Evolutionary conservation across 2,888 invertebrate species (phyloP), one percentile per base, ranked within the genome.

Genomic region (Venusia cambrica): DNA sequence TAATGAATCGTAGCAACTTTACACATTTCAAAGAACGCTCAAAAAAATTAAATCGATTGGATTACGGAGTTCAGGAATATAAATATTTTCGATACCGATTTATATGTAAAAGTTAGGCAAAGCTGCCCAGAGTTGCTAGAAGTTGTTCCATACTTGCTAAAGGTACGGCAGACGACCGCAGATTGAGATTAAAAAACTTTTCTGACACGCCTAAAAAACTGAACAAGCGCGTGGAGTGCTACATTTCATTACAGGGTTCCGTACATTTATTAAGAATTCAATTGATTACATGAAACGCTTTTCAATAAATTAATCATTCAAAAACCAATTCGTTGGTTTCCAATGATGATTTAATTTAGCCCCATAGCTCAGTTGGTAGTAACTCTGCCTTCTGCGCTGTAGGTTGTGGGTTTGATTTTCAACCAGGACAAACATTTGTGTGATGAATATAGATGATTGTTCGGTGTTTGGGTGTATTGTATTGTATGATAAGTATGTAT

Each of bases 161-260:
- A 37, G 41, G 40, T 38, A 43, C 38, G 42, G 39, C 38, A 30
- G 36, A 36, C 33, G 33, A 36, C 27, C 38, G 27, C 18, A 42
- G 38, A 42, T 43, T 38, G 45, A 79, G 77, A 83, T 81, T 83
- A 83, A 83, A 83, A 83, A 83, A 83, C 66, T 81, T 83, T 73
- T 51, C 48, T 59, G 51, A 38, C 58, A n/a, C 61, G 55, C 55
- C 4, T 14, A 27, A 64, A 73, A 73, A 73, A 68, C 7, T 11
- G 19, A 21, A 14, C 17, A 38, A 27, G 21, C 13, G 22, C 13
- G 21, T 21, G 10, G 19, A 3, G 9, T 8, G 3, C 1, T 7
- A 9, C 3, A 9, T 8, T 19, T 19, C 2, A 6, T n/a, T n/a
- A 6, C 1, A 8, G 20, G 10, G 11, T 20, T 20, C 20, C 10